These are phyloP conservation scores for Pygocentrus nattereri DNA, from an alignment of 2,797 vertebrate genomes.

Conservation along the genomic window DNA sequence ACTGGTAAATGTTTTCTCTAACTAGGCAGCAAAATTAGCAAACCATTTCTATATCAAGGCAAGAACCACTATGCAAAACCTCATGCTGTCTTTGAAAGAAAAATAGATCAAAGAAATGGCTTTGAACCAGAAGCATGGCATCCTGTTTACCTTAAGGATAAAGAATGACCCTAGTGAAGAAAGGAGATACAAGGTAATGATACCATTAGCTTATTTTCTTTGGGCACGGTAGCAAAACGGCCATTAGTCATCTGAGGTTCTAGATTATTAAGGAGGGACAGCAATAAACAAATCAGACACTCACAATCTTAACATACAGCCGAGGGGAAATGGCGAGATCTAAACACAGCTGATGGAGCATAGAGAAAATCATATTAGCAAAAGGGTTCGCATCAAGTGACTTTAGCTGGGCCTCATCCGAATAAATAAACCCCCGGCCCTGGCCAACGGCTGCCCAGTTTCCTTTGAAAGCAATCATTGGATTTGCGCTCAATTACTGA, in stretches of 20 bases:
- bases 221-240: slow-evolving; percentile 69
- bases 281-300: slow-evolving; percentile 67
- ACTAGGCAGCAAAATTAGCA: slow-evolving; percentile 13
- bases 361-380: slow-evolving; percentile 64
- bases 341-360: slow-evolving; percentile 64
- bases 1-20: slow-evolving; percentile 54
- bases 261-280: slow-evolving; percentile 68
- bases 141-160: slow-evolving; percentile 62
- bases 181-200: slow-evolving; percentile 69
- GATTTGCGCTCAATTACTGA: slow-evolving; percentile 71
- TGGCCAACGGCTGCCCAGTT: slow-evolving; percentile 60
- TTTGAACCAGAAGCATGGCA: slow-evolving; percentile 58
- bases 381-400: slow-evolving; percentile 61
- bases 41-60: slow-evolving; percentile 4
- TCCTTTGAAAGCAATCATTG: slow-evolving; percentile 74
- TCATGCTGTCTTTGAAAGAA: slow-evolving; percentile 15
- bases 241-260: slow-evolving; percentile 52
- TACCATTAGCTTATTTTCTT: slow-evolving; percentile 70
- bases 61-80: slow-evolving; percentile 16
- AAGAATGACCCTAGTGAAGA: slow-evolving; percentile 66
- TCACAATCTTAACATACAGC: slow-evolving; percentile 65
- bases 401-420: slow-evolving; percentile 69
- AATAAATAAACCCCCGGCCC: slow-evolving; percentile 74
- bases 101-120: slow-evolving; percentile 50
- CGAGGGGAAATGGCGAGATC: slow-evolving; percentile 59